Percentiles rank a stretch among this genome's conserved stretches.
Conservation (phyloP, 2,113 vertebrate genomes). For the Sprattus sprattus region DNA sequence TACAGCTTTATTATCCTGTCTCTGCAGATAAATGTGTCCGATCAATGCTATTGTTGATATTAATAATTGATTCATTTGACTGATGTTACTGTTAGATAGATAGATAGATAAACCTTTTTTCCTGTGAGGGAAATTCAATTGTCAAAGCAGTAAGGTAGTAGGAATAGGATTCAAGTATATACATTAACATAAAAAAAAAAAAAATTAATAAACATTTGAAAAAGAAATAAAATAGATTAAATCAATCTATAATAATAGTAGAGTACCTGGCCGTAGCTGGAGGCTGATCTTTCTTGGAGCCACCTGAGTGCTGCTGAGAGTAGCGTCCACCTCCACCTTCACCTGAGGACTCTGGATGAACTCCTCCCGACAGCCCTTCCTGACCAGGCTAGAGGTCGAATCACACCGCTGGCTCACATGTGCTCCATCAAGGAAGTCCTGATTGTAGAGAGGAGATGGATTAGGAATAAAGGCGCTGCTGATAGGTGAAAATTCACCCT, state of each 20-base stretch:
- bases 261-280: slow-evolving; percentile 83
- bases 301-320: slow-evolving; percentile 81
- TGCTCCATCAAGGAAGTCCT: slow-evolving; percentile 85
- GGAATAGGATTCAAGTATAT: no score
- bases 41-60: background rate
- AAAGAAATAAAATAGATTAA: no score
- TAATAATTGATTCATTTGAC: no score
- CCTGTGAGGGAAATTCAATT: no score
- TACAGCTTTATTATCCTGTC: background rate
- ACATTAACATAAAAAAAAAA: no score
- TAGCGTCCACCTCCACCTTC: slow-evolving; percentile 74
- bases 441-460: slow-evolving; percentile 47
- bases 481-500: no score
- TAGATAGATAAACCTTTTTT: no score
- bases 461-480: background rate
- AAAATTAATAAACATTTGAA: no score
- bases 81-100: no score
- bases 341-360: slow-evolving; percentile 80
- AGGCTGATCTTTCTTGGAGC: slow-evolving; percentile 81
- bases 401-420: slow-evolving; percentile 82
- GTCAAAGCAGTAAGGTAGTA: no score
- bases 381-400: slow-evolving; percentile 77
- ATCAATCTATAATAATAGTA: no score
- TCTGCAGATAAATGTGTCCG: background rate
- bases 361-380: slow-evolving; percentile 81